A percentile compares a stretch with the other conserved stretches of the same genome.
Conservation (phyloP, 1,140 invertebrate species). For the Trachymyrmex septentrionalis region DNA sequence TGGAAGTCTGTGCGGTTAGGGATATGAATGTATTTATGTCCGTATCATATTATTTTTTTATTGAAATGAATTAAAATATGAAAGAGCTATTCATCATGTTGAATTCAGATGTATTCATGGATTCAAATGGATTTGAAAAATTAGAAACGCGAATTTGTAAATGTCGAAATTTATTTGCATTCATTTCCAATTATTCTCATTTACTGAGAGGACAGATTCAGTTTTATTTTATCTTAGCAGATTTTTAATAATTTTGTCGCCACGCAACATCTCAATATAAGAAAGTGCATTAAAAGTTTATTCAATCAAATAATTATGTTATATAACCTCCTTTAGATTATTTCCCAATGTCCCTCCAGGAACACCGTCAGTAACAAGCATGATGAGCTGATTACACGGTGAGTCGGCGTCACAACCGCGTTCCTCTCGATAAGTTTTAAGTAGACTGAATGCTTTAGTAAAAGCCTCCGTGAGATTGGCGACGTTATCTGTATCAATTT, state of each 20-base stretch:
- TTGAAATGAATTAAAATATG: too few relatives aligned
- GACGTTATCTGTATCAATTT: conserved; percentile 91
- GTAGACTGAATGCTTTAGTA: conserved; percentile 93
- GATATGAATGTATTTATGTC: too few relatives aligned
- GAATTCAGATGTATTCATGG: too few relatives aligned
- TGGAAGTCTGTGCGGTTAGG: too few relatives aligned
- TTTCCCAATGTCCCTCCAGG: conserved; percentile 86
- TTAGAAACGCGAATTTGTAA: too few relatives aligned
- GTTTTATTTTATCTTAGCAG: background rate
- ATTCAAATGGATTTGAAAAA: too few relatives aligned
- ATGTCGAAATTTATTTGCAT: too few relatives aligned
- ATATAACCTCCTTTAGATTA: conserved; percentile 92
- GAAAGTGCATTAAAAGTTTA: background rate
- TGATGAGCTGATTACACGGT: conserved; percentile 98
- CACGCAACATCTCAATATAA: background rate
- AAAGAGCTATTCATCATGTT: too few relatives aligned
- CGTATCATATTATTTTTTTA: too few relatives aligned
- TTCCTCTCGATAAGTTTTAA: conserved; percentile 89
- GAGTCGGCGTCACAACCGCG: conserved; percentile 87
- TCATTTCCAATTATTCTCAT: too few relatives aligned
- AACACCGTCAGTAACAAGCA: conserved; percentile 99
- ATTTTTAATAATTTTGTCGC: background rate
- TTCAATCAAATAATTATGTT: conserved; percentile 3
- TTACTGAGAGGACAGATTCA: background rate
- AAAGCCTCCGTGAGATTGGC: conserved; percentile 96